Base-by-base conservation (phyloP, 2,113 vertebrate species). In the Toxotes jaculatrix region DNA sequence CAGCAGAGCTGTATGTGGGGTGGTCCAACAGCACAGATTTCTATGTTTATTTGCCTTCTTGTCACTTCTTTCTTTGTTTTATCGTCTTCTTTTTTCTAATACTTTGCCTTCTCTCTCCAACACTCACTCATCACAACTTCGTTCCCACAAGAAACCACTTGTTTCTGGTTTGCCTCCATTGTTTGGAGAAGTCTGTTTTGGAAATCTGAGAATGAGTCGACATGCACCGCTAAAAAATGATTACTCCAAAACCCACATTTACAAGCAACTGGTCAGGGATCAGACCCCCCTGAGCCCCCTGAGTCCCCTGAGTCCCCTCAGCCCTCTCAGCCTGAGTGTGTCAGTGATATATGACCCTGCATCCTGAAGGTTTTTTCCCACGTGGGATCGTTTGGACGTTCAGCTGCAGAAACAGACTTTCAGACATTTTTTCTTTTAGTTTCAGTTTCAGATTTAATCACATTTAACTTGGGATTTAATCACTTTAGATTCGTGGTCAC, bases 381-480 rank as follows among this genome's bases (percentile, higher is more conserved):
- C 4, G 7, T 9, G 21, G 51, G 21, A 53, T 3, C 19, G 2
- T 21, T 19, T 51, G 9, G 43, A 45, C 3, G 13, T 7, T 40
- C 38, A 40, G 38, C 38, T 8, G 38, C 38, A 40, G 38, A 40
- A 40, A 40, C 6, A 19, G 45, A 47, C 45, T 45, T 45, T 2
- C 14, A 47, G 6, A 53, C 21, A 23, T 0, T 4, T 56, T 27
- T 56, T 1, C 53, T 27, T 36, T 34, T 36, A 9, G 5, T 77
- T 70, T 79, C 57, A 34, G 11, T 70, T 43, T 70, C 65, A 69
- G 34, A 38, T 40, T 62, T 1, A 40, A 2, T 42, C 38, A 23
- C 27, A 27, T 27, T 27, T 27, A 0, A 16, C 5, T 45, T 3
- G 36, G 19, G 1, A n/a, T 60, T n/a, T 32, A 1, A 53, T 51